phyloP scores from a whole-genome alignment of 92 coral and sea anemone species.

The Phenganax subtilis region DNA sequence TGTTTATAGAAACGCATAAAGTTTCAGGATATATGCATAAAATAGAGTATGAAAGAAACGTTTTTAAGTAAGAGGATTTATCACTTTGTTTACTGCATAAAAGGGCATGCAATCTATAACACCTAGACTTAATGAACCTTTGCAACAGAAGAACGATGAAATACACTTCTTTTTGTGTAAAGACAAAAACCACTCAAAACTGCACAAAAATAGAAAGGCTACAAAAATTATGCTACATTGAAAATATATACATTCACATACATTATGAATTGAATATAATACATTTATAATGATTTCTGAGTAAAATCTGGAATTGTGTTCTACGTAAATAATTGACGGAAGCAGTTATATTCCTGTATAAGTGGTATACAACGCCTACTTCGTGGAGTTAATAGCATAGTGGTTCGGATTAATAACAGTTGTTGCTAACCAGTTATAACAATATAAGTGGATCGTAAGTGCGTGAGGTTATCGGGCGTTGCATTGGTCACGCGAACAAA shows the following conservation, averaged over 20 bases:
- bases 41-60: too few species aligned
- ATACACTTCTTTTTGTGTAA: too few species aligned
- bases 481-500: constrained; percentile 15
- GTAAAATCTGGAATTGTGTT: not conserved
- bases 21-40: too few species aligned
- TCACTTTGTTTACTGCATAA: too few species aligned
- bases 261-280: not conserved
- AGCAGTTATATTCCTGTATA: not conserved
- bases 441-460: constrained; percentile 1
- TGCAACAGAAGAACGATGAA: too few species aligned
- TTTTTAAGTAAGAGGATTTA: too few species aligned
- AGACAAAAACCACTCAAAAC: too few species aligned
- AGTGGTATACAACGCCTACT: constrained; percentile 5
- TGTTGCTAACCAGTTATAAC: constrained; percentile 17
- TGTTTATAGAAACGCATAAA: too few species aligned
- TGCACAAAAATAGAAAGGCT: too few species aligned
- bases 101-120: too few species aligned
- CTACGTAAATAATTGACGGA: not conserved
- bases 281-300: too few species aligned
- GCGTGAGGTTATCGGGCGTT: constrained; percentile 3
- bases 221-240: not conserved
- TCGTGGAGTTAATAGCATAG: not conserved
- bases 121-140: too few species aligned
- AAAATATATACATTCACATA: not conserved
- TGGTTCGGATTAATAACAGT: not conserved